Percentiles rank a stretch among this genome's conserved stretches.
phyloP scores from a whole-genome alignment of 1,140 invertebrate genomes.

The Zaprionus capensis region DNA sequence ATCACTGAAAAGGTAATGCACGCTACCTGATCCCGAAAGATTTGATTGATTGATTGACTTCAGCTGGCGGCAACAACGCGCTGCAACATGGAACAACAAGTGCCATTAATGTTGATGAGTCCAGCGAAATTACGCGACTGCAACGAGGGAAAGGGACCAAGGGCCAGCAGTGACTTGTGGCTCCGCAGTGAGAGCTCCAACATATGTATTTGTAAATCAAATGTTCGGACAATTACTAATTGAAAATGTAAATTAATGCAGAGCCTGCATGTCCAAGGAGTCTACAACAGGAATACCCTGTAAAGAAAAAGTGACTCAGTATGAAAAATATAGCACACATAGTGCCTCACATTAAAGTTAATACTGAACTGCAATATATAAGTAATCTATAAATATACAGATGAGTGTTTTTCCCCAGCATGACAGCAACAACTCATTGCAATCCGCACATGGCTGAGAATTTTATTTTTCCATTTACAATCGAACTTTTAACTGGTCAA shows the following conservation, averaged over 20 bases:
- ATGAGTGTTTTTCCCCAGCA: too few species aligned
- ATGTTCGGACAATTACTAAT: constrained; percentile 54
- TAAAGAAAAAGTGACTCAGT: background rate
- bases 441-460: too few species aligned
- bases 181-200: background rate
- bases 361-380: too few species aligned
- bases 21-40: constrained; percentile 5
- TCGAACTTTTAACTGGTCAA: too few species aligned
- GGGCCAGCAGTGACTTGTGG: background rate
- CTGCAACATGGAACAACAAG: background rate
- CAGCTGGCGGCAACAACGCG: constrained; percentile 3
- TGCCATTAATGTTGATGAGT: constrained; percentile 21
- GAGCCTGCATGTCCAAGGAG: background rate
- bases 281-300: constrained; percentile 9
- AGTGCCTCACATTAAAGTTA: too few species aligned
- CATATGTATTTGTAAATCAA: constrained; percentile 49
- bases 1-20: constrained; percentile 1
- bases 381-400: too few species aligned
- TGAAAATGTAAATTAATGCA: constrained; percentile 61
- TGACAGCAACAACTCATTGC: too few species aligned
- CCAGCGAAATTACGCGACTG: background rate
- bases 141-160: background rate
- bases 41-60: constrained; percentile 31
- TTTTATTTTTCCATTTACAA: too few species aligned
- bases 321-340: too few species aligned